These are phyloP conservation scores for Heterotilapia buettikoferi DNA, from an alignment of 2,113 vertebrate species.

Conservation along the genomic window DNA sequence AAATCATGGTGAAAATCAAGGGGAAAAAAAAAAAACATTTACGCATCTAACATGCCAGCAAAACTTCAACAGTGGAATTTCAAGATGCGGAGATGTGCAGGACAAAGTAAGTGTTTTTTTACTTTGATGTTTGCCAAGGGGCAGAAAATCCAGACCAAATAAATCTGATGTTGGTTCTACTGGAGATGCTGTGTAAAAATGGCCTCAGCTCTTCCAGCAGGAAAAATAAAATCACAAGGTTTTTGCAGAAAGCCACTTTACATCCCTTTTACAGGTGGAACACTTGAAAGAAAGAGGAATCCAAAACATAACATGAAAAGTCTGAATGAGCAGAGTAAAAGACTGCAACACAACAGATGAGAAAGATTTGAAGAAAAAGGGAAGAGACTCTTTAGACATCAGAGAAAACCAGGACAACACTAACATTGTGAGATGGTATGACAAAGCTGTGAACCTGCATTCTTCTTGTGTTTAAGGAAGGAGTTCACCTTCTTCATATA, in stretches of 20 bases:
- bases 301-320: accelerated
- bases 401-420: neutral
- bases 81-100: neutral
- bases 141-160: neutral
- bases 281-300: neutral
- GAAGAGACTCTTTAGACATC: neutral
- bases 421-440: neutral
- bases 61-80: neutral
- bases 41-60: neutral
- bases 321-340: neutral
- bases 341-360: neutral
- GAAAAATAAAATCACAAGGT: neutral
- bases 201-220: neutral
- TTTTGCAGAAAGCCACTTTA: neutral
- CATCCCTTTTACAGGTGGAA: neutral
- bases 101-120: neutral
- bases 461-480: neutral
- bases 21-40: neutral
- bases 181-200: neutral
- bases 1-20: no score
- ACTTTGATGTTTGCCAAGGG: neutral
- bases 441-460: neutral
- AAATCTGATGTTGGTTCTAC: neutral
- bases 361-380: neutral
- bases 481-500: neutral